Base-by-base conservation (phyloP, 2,888 invertebrate genomes). In the Nudaria mundana region DNA sequence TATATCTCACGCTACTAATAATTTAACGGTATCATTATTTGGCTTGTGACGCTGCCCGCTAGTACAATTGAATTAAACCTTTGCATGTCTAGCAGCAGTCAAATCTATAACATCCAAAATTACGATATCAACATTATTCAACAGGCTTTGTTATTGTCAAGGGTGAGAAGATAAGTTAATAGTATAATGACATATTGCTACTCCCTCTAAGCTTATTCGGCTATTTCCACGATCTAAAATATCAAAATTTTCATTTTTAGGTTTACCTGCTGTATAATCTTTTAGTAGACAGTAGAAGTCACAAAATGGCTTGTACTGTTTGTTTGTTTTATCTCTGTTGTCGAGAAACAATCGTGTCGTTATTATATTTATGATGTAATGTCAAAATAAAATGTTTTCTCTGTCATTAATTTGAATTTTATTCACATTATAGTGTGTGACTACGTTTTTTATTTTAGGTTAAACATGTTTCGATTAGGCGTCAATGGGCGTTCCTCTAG, bases 81-180 rank as follows among this genome's bases (percentile, higher is more conserved):
- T 87, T 63, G 87, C 87, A 83, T 88, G 87, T 79, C 76, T 74
- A 70, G 67, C 58, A 48, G 77, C 81, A 80, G 72, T 88, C 82
- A 86, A 76, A 75, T 68, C 58, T 62, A 63, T 71, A 69, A 61
- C 70, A 68, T 58, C 65, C 65, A 36, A 73, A 76, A 84, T 84
- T 82, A 86, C 81, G 78, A 85, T 82, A 84, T 84, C 82, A 79
- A 84, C 63, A 82, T 73, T 77, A 83, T 84, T 85, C 84, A 84
- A 84, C 80, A 75, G 60, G 72, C 79, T 83, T 87, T 87, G 87
- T 87, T 85, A 59, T 71, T 81, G 87, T 88, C 87, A 87, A 84
- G 87, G 87, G 85, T 88, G 87, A 87, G 86, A 83, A 85, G 86
- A 76, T 84, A 80, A 76, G 76, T 84, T 88, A 88, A 88, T 87